A percentile compares a stretch with the other conserved stretches of the same genome.
Evolutionary conservation across 1,140 invertebrate species (phyloP).

Genomic region (Meloidogyne floridensis): DNA sequence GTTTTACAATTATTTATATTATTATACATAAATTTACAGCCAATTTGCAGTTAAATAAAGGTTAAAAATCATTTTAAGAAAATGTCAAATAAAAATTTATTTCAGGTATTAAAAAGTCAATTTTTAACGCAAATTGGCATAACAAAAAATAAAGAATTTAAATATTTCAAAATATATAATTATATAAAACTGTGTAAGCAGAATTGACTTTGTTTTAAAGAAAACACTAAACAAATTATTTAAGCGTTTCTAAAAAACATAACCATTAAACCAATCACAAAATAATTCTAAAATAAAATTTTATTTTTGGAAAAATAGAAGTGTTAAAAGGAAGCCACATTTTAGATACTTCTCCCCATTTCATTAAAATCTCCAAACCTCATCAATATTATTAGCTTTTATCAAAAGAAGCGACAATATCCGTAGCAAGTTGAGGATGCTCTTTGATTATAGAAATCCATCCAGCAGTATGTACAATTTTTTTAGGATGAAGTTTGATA

Average conservation of each 20-base stretch:
- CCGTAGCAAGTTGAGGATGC: slow-evolving; percentile 19
- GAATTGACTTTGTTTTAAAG: background rate
- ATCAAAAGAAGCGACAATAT: slow-evolving; percentile 30
- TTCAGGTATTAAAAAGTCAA: too few relatives aligned
- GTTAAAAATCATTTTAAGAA: too few relatives aligned
- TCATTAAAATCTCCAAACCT: background rate
- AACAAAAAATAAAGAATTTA: background rate
- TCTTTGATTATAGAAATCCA: slow-evolving; percentile 26
- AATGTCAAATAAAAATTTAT: too few relatives aligned
- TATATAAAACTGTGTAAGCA: background rate
- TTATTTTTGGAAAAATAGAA: background rate
- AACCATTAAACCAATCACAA: background rate
- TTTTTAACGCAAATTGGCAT: background rate
- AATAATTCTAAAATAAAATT: background rate
- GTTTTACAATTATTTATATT: background rate
- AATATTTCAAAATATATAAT: background rate
- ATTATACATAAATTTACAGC: background rate
- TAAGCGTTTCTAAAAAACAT: background rate
- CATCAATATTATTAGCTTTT: slow-evolving; percentile 16
- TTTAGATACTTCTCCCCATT: background rate
- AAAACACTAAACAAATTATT: background rate
- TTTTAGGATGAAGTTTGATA: slow-evolving; percentile 48
- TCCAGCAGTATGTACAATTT: slow-evolving; percentile 50
- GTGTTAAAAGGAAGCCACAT: background rate
- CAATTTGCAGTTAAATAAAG: background rate